Evolutionary conservation across 2,113 vertebrate species (phyloP).

Genomic region (Myanophis thanlyinensis): DNA sequence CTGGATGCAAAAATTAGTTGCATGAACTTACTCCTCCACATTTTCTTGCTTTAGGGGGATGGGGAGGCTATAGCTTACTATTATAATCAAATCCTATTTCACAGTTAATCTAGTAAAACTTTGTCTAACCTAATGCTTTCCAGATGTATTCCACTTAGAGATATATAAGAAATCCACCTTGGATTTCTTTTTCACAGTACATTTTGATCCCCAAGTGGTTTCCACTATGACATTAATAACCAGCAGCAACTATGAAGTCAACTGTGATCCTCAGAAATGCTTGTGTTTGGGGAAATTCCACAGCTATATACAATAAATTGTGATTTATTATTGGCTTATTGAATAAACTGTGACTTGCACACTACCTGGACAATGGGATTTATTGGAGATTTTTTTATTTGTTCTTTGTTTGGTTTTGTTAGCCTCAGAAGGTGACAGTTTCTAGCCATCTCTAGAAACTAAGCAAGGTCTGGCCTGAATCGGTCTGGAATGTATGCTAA

Average conservation of each 20-base stretch:
- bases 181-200: neutral
- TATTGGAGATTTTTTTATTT: neutral
- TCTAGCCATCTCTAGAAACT: neutral
- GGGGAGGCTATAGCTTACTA: neutral
- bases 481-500: neutral
- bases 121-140: neutral
- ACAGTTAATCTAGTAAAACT: neutral
- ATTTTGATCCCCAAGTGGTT: neutral
- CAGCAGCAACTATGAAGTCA: neutral
- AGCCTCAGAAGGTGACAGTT: neutral
- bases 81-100: neutral
- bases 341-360: neutral
- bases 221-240: neutral
- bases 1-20: neutral
- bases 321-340: neutral
- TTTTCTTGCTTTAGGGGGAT: neutral
- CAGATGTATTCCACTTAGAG: neutral
- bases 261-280: neutral
- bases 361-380: neutral
- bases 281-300: neutral
- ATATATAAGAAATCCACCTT: neutral
- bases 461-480: neutral
- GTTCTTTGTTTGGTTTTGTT: neutral
- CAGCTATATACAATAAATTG: neutral
- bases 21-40: neutral